Conservation (phyloP, 2,113 vertebrate genomes). For the Erinaceus europaeus region DNA sequence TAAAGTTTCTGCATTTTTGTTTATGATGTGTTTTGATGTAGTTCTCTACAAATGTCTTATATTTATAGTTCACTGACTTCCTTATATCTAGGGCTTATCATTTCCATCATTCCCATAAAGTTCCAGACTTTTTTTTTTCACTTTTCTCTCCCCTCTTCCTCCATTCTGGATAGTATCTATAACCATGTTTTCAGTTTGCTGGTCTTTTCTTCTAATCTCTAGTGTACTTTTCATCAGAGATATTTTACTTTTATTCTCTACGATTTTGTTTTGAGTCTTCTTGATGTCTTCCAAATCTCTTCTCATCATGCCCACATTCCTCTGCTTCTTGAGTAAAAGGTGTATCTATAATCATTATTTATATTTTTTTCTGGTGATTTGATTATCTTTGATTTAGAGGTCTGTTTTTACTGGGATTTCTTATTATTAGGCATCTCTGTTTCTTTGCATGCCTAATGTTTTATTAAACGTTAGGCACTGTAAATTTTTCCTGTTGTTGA, state of each 20-base stretch:
- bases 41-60: not conserved
- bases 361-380: constrained; percentile 12
- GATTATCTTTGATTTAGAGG: not conserved
- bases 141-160: not conserved
- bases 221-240: not conserved
- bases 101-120: not conserved
- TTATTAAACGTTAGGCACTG: not conserved
- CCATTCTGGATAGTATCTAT: not conserved
- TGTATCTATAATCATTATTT: not conserved
- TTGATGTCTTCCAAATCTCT: not conserved
- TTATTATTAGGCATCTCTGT: not conserved
- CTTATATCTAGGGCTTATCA: not conserved
- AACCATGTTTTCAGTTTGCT: not conserved
- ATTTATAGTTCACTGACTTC: not conserved
- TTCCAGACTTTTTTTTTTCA: not conserved
- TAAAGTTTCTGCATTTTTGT: too few species aligned
- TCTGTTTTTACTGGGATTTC: constrained; percentile 40
- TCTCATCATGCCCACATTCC: not conserved
- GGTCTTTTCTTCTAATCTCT: not conserved
- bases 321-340: not conserved
- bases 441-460: constrained; percentile 16
- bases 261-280: not conserved
- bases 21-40: not conserved
- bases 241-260: not conserved
- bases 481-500: constrained; percentile 7